These are phyloP conservation scores for Pedetes capensis DNA, from an alignment of 2,113 vertebrate species.

Conservation along the genomic window DNA sequence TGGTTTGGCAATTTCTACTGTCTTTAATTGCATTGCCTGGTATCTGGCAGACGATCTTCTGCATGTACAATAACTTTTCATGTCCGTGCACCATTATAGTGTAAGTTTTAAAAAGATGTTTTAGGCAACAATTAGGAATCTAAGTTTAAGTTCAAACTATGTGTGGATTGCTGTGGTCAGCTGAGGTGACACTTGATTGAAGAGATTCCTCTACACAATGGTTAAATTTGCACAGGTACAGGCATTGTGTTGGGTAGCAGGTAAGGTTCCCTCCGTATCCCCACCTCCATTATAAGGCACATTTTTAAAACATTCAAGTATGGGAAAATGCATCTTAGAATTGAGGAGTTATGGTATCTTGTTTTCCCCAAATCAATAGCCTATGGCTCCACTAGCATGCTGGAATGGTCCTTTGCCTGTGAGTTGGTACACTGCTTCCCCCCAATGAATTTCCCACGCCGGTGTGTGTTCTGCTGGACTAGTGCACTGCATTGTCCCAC, in stretches of 20 bases:
- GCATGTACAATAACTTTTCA: constrained; percentile 79
- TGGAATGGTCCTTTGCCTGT: not conserved
- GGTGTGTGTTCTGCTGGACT: not conserved
- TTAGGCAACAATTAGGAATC: constrained; percentile 78
- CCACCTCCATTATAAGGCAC: not conserved
- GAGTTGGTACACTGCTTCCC: not conserved
- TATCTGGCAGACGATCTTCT: constrained; percentile 78
- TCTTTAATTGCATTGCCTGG: constrained; percentile 79
- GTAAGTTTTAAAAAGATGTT: constrained; percentile 79
- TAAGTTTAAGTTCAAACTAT: constrained; percentile 77
- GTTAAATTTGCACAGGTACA: not conserved
- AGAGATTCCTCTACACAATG: not conserved
- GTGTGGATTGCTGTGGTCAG: constrained; percentile 61
- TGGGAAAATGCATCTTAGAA: not conserved
- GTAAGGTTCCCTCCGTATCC: not conserved
- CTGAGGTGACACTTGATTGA: constrained; percentile 66
- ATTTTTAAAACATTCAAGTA: not conserved
- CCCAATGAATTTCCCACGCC: not conserved
- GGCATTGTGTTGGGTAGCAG: not conserved
- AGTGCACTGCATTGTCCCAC: accelerated
- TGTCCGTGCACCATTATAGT: constrained; percentile 77
- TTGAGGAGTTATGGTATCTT: not conserved
- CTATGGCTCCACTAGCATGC: not conserved
- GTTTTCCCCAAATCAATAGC: not conserved
- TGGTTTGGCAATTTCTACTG: constrained; percentile 81